Percentiles rank a stretch among this genome's conserved stretches.
phyloP scores from a whole-genome alignment of 2,113 vertebrate genomes.

The Sardina pilchardus region DNA sequence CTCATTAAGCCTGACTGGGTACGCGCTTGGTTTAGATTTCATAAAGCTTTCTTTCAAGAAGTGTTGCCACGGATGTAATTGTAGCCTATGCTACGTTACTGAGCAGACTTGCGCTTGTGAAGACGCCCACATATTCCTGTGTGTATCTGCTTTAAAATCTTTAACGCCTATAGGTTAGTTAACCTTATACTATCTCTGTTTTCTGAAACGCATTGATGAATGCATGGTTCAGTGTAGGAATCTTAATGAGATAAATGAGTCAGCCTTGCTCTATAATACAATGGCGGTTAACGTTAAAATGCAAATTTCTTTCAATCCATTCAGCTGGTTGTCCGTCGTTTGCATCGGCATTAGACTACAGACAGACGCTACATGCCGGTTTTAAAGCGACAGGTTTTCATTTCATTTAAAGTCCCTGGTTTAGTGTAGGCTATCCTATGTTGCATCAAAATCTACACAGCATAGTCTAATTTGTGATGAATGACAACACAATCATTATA shows the following conservation, averaged over 20 bases:
- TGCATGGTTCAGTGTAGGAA: background rate
- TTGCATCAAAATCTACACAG: too few species aligned
- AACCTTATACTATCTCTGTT: too few species aligned
- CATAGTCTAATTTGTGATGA: too few species aligned
- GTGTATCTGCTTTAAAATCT: too few species aligned
- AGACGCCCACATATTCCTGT: background rate
- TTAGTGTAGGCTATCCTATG: background rate
- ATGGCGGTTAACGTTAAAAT: background rate
- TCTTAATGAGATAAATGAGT: background rate
- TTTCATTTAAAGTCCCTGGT: background rate
- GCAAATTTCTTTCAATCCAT: background rate
- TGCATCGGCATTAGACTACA: too few species aligned
- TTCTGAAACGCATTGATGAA: background rate
- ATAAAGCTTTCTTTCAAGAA: background rate
- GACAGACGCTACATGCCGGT: background rate
- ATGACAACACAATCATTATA: too few species aligned
- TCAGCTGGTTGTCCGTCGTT: background rate
- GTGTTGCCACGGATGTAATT: background rate
- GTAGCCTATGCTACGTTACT: background rate
- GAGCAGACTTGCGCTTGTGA: background rate
- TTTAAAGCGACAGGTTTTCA: slow-evolving; percentile 1
- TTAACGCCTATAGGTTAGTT: too few species aligned
- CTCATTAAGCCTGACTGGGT: background rate
- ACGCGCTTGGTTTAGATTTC: background rate
- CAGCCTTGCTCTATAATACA: background rate